A percentile compares a stretch with the other conserved stretches of the same genome.
These are phyloP conservation scores for Drosophila mimica DNA, from an alignment of 2,888 invertebrate species.

Conservation along the genomic window DNA sequence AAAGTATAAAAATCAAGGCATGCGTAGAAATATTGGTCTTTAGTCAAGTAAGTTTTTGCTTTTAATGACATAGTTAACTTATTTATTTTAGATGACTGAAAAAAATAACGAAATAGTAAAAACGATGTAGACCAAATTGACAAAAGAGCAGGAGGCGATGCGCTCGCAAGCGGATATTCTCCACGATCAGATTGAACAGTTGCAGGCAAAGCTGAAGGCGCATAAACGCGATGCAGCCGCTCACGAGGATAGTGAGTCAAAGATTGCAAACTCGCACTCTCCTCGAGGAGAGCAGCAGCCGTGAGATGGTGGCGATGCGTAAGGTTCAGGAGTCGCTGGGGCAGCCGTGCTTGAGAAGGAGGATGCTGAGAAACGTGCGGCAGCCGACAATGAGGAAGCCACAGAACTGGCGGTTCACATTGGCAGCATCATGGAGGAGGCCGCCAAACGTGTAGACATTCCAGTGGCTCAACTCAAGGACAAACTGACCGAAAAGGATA, in stretches of 20 bases:
- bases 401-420: conserved; percentile 86
- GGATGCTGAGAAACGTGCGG: conserved; percentile 86
- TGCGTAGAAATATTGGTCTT: neutral
- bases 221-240: neutral
- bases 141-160: conserved; percentile 41
- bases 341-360: conserved; percentile 87
- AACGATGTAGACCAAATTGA: conserved; percentile 83
- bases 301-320: conserved; percentile 86
- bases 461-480: conserved; percentile 87
- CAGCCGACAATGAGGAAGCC: conserved; percentile 86
- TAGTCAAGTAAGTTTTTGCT: neutral
- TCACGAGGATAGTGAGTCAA: conserved; percentile 21
- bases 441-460: conserved; percentile 86
- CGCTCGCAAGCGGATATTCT: conserved; percentile 43
- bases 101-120: conserved; percentile 86
- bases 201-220: conserved; percentile 60
- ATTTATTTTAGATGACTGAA: conserved; percentile 84
- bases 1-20: neutral
- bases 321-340: conserved; percentile 87
- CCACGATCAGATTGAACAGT: conserved; percentile 63
- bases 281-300: conserved; percentile 84
- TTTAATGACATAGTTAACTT: neutral
- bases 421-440: conserved; percentile 86
- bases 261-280: conserved; percentile 74
- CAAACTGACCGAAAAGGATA: conserved; percentile 87